A percentile compares a stretch with the other conserved stretches of the same genome.
Conservation (phyloP, 2,797 vertebrate species). For the Cephalopachus bancanus region DNA sequence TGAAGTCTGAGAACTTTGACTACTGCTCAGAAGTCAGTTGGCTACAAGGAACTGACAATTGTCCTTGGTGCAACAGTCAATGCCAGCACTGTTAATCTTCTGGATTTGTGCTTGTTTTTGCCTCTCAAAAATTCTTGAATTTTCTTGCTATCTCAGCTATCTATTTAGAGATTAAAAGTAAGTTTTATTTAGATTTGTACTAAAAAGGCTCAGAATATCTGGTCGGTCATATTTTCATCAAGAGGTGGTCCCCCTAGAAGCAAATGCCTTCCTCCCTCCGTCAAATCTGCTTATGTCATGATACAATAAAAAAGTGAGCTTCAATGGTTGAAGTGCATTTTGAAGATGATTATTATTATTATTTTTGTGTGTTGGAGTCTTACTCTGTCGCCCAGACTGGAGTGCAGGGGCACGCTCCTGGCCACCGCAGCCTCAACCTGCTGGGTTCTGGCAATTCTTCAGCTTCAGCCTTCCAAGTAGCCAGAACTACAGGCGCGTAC, state of each 20-base stretch:
- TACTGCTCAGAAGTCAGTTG: background rate
- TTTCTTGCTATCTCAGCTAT: background rate
- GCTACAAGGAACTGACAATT: rapidly evolving
- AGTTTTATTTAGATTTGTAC: background rate
- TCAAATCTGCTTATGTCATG: background rate
- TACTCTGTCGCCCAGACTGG: no score
- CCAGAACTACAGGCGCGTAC: no score
- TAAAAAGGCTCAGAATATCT: background rate
- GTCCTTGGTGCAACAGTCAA: background rate
- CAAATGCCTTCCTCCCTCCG: no score
- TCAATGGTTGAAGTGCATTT: background rate
- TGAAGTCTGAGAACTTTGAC: background rate
- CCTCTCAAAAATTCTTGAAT: background rate
- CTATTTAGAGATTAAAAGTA: background rate
- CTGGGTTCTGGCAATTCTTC: no score
- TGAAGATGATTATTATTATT: no score
- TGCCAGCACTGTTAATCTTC: background rate
- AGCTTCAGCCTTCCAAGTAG: no score
- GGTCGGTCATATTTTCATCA: background rate
- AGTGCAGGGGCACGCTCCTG: no score
- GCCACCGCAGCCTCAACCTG: no score
- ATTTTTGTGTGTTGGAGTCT: no score
- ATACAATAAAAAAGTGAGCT: background rate
- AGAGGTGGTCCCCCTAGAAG: background rate
- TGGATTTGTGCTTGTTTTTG: background rate